These are phyloP conservation scores for Itoplectis maculator DNA, from an alignment of 2,888 invertebrate genomes.

Conservation along the genomic window DNA sequence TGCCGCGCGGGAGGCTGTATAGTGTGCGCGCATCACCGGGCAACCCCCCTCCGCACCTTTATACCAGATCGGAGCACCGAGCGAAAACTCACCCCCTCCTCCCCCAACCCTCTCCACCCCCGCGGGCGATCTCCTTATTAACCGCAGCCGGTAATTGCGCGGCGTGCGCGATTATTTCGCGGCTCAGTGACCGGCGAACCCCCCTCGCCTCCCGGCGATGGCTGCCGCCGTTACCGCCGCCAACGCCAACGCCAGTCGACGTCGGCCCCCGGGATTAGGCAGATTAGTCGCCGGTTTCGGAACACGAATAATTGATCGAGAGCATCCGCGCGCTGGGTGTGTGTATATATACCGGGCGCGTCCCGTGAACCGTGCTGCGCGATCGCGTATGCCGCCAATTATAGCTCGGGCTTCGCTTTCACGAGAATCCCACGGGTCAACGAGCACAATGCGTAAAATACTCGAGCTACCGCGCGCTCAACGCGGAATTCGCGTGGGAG, in stretches of 20 bases:
- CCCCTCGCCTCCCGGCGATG: slow-evolving; percentile 19
- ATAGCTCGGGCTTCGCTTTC: slow-evolving; percentile 27
- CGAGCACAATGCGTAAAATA: slow-evolving; percentile 2
- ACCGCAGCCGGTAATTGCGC: slow-evolving; percentile 84
- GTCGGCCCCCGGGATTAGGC: slow-evolving; percentile 79
- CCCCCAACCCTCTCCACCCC: slow-evolving; percentile 67
- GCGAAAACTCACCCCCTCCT: neutral
- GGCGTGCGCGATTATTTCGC: slow-evolving; percentile 80
- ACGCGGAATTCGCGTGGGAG: neutral
- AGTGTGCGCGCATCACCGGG: slow-evolving; percentile 32
- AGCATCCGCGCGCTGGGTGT: slow-evolving; percentile 56
- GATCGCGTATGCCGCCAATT: slow-evolving; percentile 40
- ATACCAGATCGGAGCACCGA: neutral
- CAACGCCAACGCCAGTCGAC: no score
- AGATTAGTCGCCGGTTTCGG: slow-evolving; percentile 82
- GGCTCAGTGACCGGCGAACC: slow-evolving; percentile 78
- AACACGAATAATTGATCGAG: slow-evolving; percentile 80
- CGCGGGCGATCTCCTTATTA: slow-evolving; percentile 83
- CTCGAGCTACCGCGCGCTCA: neutral
- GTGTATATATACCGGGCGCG: slow-evolving; percentile 50
- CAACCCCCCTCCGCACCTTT: slow-evolving; percentile 31
- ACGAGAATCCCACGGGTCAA: slow-evolving; percentile 15
- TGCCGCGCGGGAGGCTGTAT: no score
- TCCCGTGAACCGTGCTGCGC: slow-evolving; percentile 29
- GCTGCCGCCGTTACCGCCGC: slow-evolving; percentile 51